Base-by-base conservation (phyloP, 2,888 invertebrate species). In the Sylvicola cinctus region DNA sequence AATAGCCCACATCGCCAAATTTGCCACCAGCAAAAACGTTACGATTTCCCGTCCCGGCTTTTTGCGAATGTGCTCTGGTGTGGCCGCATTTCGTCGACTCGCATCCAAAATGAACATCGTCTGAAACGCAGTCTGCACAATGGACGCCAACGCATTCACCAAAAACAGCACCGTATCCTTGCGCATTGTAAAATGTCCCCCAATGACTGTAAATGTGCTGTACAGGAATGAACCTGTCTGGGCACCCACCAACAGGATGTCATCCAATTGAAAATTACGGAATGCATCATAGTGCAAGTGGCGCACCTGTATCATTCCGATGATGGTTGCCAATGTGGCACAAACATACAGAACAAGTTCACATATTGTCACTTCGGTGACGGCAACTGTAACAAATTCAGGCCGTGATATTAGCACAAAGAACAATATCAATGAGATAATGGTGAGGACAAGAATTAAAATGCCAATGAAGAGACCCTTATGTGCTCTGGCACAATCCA, bases 171-270 rank as follows among this genome's bases (percentile, higher is more conserved):
- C 70, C 5, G 81, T 83, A 45, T 81, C 76, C 47, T 74, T 75
- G 44, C 77, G 73, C 38, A 80, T 65, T 0, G 81, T 83, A 44
- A 90, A 87, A 49, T 87, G 84, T 3, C 87, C 87, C 1, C 91
- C 88, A 38, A 91, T 85, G 37, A 93, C 85, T 8, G 88, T 87
- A 51, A 91, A 88, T 29, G 85, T 83, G 41, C 85, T 83, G 54
- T 90, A 90, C 42, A 91, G 77, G 52, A 90, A 90, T 61, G 90
- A 81, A 7, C 93, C 93, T 2, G 85, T 85, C 54, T 93, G 87
- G 2, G 90, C 90, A 1, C 90, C 87, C 11, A 93, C 78, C 33
- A 95, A 61, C 1, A 95, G 65, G 29, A 87, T 88, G 49, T 87
- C 88, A 55, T 90, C 90, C 49, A 90, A 57, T 44, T 84, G 83